phyloP scores from a whole-genome alignment of 2,113 vertebrate genomes.

The Ia io region DNA sequence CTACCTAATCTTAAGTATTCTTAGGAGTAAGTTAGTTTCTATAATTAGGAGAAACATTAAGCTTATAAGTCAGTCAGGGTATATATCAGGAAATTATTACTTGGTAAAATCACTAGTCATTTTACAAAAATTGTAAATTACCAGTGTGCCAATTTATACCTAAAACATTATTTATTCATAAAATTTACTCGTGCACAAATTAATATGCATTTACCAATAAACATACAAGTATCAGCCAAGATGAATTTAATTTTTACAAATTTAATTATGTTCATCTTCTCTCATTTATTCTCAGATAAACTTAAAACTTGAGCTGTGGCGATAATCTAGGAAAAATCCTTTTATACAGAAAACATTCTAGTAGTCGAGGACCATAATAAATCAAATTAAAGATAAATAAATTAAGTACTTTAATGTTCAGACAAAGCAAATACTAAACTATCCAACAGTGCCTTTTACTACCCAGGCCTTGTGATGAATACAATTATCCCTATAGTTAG shows the following conservation, averaged over 20 bases:
- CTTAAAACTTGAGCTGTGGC: not conserved
- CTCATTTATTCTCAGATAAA: conserved; percentile 24
- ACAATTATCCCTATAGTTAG: conserved; percentile 47
- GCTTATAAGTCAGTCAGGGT: not conserved
- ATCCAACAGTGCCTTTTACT: conserved; percentile 35
- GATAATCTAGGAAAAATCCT: conserved; percentile 26
- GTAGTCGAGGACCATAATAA: not conserved
- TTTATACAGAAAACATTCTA: conserved; percentile 25
- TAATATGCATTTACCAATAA: conserved; percentile 33
- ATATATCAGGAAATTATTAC: not conserved
- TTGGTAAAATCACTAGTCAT: not conserved
- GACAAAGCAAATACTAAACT: conserved; percentile 45
- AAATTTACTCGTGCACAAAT: not conserved
- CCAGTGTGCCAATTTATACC: not conserved
- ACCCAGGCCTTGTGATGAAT: conserved; percentile 3
- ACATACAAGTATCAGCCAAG: not conserved
- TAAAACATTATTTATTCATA: conserved; percentile 5
- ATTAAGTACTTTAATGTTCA: conserved; percentile 36
- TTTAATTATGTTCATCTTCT: not conserved
- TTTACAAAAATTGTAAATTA: conserved; percentile 22
- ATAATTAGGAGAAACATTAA: not conserved
- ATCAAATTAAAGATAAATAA: conserved; percentile 27
- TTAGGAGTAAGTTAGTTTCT: not conserved
- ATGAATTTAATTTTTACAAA: conserved; percentile 28
- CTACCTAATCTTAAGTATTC: not conserved